Percentiles rank a stretch among this genome's conserved stretches.
Conservation (phyloP, 2,888 invertebrate species). For the Pseudoips prasinana region DNA sequence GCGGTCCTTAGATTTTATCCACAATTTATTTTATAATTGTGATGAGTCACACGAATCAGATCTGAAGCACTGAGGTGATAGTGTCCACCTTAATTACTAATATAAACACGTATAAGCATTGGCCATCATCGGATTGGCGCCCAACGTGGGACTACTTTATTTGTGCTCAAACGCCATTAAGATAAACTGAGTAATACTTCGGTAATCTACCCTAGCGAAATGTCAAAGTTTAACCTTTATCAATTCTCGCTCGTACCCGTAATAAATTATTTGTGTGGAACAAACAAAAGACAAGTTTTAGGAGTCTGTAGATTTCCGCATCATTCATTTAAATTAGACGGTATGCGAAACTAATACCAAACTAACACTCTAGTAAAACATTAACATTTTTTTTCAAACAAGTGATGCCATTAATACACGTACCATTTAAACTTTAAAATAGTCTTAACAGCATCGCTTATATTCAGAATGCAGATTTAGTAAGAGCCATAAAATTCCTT, state of each 20-base stretch:
- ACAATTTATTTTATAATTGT: too few species aligned
- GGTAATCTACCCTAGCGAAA: conserved; percentile 5
- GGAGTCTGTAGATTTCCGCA: conserved; percentile 7
- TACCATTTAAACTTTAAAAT: too few species aligned
- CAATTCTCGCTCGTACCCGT: background rate
- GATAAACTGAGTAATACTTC: conserved; percentile 19
- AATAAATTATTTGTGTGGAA: conserved; percentile 4
- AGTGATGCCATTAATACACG: conserved; percentile 30
- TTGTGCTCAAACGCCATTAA: conserved; percentile 15
- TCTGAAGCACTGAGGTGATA: too few species aligned
- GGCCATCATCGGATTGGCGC: conserved; percentile 51
- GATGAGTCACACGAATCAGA: too few species aligned
- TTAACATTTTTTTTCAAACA: conserved; percentile 17
- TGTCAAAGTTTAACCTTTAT: conserved; percentile 4
- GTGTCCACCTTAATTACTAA: too few species aligned
- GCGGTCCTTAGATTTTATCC: too few species aligned
- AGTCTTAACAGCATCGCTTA: background rate
- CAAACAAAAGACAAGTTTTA: conserved; percentile 4
- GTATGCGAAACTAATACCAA: too few species aligned
- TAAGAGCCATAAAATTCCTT: conserved; percentile 42
- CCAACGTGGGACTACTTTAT: conserved; percentile 46
- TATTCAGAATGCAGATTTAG: conserved; percentile 33
- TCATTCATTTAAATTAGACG: too few species aligned
- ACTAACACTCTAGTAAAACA: too few species aligned
- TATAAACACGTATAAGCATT: too few species aligned